These are phyloP conservation scores for Papilio helenus DNA, from an alignment of 1,140 invertebrate genomes.

Conservation along the genomic window DNA sequence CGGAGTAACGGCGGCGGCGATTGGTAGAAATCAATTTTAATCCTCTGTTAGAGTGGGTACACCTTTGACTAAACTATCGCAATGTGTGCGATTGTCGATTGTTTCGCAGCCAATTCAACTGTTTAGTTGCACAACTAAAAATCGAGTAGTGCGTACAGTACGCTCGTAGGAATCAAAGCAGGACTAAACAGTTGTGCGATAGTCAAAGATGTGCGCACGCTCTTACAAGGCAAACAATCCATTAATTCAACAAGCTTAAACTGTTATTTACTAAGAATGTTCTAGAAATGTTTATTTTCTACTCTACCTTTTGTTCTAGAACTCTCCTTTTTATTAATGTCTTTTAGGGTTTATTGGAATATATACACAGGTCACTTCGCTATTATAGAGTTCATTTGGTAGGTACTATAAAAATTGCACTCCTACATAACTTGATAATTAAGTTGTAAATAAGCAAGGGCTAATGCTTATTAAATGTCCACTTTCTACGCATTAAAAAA, in stretches of 20 bases:
- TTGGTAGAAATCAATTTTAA: constrained; percentile 26
- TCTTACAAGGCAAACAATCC: not conserved
- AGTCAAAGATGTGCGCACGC: too few relatives aligned
- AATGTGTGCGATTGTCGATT: too few relatives aligned
- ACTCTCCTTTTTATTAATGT: not conserved
- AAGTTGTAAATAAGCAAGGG: not conserved
- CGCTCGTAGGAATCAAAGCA: too few relatives aligned
- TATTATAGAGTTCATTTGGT: too few relatives aligned
- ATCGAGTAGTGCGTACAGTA: too few relatives aligned
- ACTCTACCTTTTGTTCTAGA: not conserved
- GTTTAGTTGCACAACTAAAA: too few relatives aligned
- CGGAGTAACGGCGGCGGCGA: constrained; percentile 50
- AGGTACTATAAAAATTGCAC: not conserved
- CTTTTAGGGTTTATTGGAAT: too few relatives aligned
- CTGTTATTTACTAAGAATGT: too few relatives aligned
- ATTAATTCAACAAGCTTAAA: not conserved
- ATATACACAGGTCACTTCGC: not conserved
- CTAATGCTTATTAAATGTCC: not conserved
- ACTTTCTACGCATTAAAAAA: not conserved
- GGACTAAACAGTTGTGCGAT: too few relatives aligned
- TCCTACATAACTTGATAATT: not conserved
- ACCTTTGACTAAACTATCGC: too few relatives aligned
- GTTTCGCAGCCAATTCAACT: too few relatives aligned
- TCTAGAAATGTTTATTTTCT: too few relatives aligned
- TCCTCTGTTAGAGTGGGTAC: not conserved